Evolutionary conservation across 2,797 vertebrate species (phyloP).

Genomic region (Pogoniulus pusillus): DNA sequence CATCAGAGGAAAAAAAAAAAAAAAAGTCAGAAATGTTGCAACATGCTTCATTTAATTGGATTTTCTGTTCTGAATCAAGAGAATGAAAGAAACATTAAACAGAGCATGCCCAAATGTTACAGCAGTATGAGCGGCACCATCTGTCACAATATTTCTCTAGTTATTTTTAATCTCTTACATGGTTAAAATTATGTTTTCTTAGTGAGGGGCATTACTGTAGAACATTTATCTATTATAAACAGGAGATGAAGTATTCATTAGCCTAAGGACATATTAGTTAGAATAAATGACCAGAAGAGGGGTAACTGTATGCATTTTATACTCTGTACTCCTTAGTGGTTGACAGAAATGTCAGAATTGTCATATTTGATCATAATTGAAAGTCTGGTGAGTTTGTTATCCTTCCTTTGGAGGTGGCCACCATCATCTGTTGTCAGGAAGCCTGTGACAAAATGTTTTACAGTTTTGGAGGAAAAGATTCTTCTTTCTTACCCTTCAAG

Average conservation of each 20-base stretch:
- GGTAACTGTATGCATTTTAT: neutral
- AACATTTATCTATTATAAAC: slow-evolving; percentile 56
- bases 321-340: neutral
- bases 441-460: neutral
- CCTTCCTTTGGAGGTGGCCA: neutral
- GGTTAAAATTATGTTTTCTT: slow-evolving; percentile 71
- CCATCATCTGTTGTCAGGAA: neutral
- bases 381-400: neutral
- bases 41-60: slow-evolving; percentile 58
- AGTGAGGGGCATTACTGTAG: slow-evolving; percentile 42
- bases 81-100: slow-evolving; percentile 58
- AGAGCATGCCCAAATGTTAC: slow-evolving; percentile 71
- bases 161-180: slow-evolving; percentile 72
- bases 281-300: neutral
- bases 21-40: slow-evolving; percentile 50
- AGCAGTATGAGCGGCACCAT: slow-evolving; percentile 65
- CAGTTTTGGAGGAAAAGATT: neutral
- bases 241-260: slow-evolving; percentile 30
- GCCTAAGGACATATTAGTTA: neutral
- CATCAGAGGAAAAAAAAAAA: slow-evolving; percentile 13
- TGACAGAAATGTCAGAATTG: neutral
- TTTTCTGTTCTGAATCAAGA: slow-evolving; percentile 69
- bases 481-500: neutral
- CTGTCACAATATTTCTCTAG: slow-evolving; percentile 76
- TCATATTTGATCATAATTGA: neutral